These are phyloP conservation scores for Podarcis muralis DNA, from an alignment of 2,113 vertebrate genomes.

Conservation along the genomic window DNA sequence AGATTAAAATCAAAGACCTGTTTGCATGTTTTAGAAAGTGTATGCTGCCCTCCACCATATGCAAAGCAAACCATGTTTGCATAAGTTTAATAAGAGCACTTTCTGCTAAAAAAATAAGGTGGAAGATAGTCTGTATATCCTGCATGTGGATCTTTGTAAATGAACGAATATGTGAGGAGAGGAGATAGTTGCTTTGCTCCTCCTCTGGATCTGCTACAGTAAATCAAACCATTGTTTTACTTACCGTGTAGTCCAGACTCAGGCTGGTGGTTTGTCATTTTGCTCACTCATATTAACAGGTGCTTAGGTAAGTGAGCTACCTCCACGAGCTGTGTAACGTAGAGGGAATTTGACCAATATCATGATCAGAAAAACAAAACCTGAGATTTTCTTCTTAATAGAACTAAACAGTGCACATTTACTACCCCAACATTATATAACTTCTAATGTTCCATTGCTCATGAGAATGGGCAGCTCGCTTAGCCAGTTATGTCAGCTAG, in stretches of 20 bases:
- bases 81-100: not conserved
- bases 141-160: not conserved
- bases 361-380: not conserved
- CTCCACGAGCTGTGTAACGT: not conserved
- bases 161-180: not conserved
- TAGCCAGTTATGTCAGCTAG: not conserved
- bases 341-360: not conserved
- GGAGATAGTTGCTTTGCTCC: too few species aligned
- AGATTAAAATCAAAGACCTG: conserved; percentile 9
- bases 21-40: not conserved
- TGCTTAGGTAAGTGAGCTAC: not conserved
- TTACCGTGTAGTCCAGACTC: too few species aligned
- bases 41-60: not conserved
- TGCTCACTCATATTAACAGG: too few species aligned
- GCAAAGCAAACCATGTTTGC: not conserved
- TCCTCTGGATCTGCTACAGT: too few species aligned
- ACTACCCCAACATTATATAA: not conserved
- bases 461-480: not conserved
- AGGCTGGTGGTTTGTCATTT: too few species aligned
- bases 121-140: not conserved
- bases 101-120: not conserved
- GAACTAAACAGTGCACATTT: not conserved
- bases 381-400: not conserved
- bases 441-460: not conserved
- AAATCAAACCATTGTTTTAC: too few species aligned